Evolutionary conservation across 2,113 vertebrate species (phyloP), one percentile per base, ranked within the genome.

Genomic region (Boleophthalmus pectinirostris): DNA sequence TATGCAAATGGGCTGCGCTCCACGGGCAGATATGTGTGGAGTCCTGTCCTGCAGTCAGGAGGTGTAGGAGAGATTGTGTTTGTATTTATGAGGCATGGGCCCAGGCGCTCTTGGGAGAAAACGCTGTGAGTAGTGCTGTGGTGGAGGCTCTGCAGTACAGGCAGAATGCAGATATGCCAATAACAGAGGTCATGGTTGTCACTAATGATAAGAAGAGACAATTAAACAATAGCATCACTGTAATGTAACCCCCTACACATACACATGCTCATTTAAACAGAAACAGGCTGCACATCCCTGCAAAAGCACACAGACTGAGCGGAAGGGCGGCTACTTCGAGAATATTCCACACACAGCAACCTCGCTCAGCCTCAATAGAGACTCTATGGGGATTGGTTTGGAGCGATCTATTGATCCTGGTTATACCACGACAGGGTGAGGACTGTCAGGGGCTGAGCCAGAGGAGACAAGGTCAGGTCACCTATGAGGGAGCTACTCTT

Each of bases 1-100:
- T 93, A 93, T 93, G 92, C 92, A 93, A 93, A 93, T 93, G 90
- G 80, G 81, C 84, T 90, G 85, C 80, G 88, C 91, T 92, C 89
- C 86, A 90, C 87, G 88, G 87, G 88, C 88, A 90, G 90, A 93
- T 92, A 90, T 92, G 91, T 91, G 89, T 90, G 89, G 89, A 89
- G 87, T 86, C 90, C 89, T 87, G 89, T 91, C 89, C 91, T 91
- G 92, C 91, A 93, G 92, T 90, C 92, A 91, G 90, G 84, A 87
- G 91, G 88, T 90, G 91, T 89, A 91, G 91, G 88, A 89, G 89
- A 92, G 86, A 93, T 89, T 87, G 91, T 90, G 90, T 92, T 93
- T 93, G 90, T 93, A 92, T 93, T 93, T 92, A 92, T 92, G 90
- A 90, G 84, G 88, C 88, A 88, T 82, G 84, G 86, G 90, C 89